Evolutionary conservation across 2,888 invertebrate genomes (phyloP), one percentile per base, ranked within the genome.

Genomic region (Tubulanus polymorphus): DNA sequence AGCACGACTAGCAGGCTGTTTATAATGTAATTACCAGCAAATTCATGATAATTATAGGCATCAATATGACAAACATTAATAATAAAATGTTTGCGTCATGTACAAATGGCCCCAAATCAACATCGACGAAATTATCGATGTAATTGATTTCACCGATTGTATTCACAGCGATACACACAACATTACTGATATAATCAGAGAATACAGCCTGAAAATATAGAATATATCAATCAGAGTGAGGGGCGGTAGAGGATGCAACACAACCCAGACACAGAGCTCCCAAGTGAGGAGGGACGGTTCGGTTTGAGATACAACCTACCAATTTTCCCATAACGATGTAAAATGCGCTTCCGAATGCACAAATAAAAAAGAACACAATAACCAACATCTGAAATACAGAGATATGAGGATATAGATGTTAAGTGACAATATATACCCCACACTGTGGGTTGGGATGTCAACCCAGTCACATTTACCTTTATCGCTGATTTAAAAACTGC

Each of bases 11-110:
- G n/a, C n/a, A n/a, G n/a, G n/a, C n/a, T n/a, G n/a, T n/a, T n/a
- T n/a, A 5, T 5, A 41, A 15, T 41, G 18, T 23, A 41, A 65
- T 56, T 51, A 73, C 73, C 69, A 74, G 62, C 25, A 73, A 66
- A 47, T 74, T 74, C 66, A 73, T 73, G 27, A 74, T 61, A 10
- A 68, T 69, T 20, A 73, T 66, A 3, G 72, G 71, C 70, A 74
- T 71, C 27, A 73, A 58, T 25, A 74, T 56, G 56, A 69, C 64
- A 55, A 72, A 73, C 23, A 73, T 45, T 20, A 65, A 53, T 3
- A 73, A 59, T 1, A 73, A 62, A 26, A 72, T 56, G 55, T 65
- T 64, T 5, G 63, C 61, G 53, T 74, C 74, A 0, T 56, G 32
- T 1, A 37, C 47, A 53, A 72, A 73, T 2, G 71, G 67, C 10